Conservation (phyloP, 2,888 invertebrate species). For the Podabrus alpinus region DNA sequence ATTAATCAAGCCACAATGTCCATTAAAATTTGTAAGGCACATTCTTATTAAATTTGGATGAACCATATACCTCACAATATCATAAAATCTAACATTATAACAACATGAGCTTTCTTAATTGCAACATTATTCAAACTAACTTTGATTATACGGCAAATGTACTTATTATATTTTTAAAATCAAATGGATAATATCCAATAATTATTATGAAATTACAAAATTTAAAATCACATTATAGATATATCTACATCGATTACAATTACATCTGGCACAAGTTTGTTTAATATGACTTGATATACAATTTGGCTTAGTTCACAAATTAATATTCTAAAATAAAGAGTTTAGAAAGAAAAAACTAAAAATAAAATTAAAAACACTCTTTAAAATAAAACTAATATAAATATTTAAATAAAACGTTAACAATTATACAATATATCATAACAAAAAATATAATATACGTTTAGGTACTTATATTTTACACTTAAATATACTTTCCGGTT, state of each 20-base stretch:
- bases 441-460: constrained; percentile 14
- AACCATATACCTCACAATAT: background rate
- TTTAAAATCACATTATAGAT: background rate
- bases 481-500: constrained; percentile 9
- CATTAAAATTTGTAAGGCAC: constrained; percentile 25
- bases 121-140: background rate
- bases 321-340: background rate
- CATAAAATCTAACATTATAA: background rate
- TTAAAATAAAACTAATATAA: constrained; percentile 24
- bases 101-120: background rate
- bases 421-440: constrained; percentile 17
- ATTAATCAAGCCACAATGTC: constrained; percentile 12
- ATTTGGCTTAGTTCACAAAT: background rate
- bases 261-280: background rate
- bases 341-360: background rate
- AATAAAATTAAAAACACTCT: constrained; percentile 1
- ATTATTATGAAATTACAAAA: background rate
- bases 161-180: background rate
- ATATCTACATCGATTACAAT: background rate
- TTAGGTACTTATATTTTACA: constrained; percentile 6
- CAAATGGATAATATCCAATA: background rate
- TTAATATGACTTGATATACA: constrained; percentile 1
- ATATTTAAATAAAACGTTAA: constrained; percentile 28
- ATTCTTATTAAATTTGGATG: constrained; percentile 7
- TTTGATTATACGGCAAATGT: background rate